Percentiles rank a stretch among this genome's conserved stretches.
phyloP scores from a whole-genome alignment of 2,797 vertebrate species.

The Acanthopagrus latus region DNA sequence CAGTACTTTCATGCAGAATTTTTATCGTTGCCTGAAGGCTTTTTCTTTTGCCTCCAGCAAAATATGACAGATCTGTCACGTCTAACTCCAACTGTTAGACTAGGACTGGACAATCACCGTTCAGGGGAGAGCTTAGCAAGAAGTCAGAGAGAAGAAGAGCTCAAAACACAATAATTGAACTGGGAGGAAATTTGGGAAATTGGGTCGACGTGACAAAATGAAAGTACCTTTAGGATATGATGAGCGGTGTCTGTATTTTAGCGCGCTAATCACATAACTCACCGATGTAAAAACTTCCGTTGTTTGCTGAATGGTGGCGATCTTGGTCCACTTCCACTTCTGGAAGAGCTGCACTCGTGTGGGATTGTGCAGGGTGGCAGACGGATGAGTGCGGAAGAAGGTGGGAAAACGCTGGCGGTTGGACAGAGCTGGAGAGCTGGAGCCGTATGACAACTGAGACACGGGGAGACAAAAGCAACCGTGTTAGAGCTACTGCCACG shows the following conservation, averaged over 20 bases:
- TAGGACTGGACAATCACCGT: neutral
- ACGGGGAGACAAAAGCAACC: slow-evolving; percentile 9
- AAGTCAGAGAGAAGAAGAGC: neutral
- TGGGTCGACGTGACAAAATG: neutral
- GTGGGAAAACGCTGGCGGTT: slow-evolving; percentile 91
- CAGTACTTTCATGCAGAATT: no score
- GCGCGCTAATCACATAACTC: slow-evolving; percentile 49
- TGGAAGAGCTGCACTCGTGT: slow-evolving; percentile 90
- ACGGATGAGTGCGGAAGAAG: slow-evolving; percentile 91
- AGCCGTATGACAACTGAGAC: slow-evolving; percentile 88
- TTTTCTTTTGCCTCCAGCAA: no score
- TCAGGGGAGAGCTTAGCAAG: no score
- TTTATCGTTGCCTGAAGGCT: no score
- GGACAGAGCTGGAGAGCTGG: slow-evolving; percentile 90
- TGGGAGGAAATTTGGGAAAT: neutral
- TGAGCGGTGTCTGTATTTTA: neutral
- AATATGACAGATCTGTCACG: no score
- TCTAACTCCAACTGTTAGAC: neutral
- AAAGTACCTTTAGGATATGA: neutral
- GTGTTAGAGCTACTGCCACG: neutral
- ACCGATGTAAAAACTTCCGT: slow-evolving; percentile 92
- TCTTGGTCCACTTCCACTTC: slow-evolving; percentile 92
- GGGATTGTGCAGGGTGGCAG: slow-evolving; percentile 90
- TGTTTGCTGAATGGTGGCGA: slow-evolving; percentile 92
- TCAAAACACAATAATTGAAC: neutral